These are phyloP conservation scores for Varanus komodoensis DNA, from an alignment of 2,113 vertebrate genomes.

Conservation along the genomic window DNA sequence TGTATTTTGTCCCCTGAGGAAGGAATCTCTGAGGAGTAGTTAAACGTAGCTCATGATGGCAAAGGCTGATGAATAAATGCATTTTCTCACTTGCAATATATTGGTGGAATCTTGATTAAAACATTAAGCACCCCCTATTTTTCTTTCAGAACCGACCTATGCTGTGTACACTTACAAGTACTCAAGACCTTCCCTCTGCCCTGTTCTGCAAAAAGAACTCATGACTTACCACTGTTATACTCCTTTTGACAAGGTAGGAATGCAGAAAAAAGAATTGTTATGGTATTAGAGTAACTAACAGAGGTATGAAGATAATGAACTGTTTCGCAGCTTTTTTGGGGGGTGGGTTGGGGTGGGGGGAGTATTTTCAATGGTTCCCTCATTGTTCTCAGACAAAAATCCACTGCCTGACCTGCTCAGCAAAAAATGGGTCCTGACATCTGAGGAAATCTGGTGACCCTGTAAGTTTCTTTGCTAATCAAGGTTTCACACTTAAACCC, in stretches of 20 bases:
- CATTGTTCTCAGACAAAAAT: background rate
- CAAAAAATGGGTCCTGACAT: background rate
- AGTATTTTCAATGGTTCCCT: background rate
- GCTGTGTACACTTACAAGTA: background rate
- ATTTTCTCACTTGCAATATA: background rate
- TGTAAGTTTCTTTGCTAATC: background rate
- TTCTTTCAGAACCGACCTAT: background rate
- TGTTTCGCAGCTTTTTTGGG: too few species aligned
- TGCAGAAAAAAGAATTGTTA: background rate
- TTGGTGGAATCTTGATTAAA: background rate
- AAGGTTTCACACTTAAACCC: background rate
- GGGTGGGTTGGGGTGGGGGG: too few species aligned
- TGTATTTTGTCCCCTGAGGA: background rate
- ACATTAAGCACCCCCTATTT: background rate
- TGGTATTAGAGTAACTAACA: background rate
- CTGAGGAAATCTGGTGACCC: background rate
- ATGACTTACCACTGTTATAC: background rate
- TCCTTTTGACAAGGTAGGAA: background rate
- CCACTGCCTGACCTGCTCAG: background rate
- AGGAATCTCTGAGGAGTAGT: background rate
- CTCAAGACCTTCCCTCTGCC: background rate
- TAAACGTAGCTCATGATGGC: background rate
- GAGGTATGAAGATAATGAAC: background rate
- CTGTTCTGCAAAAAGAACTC: background rate
- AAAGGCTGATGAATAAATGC: background rate